A percentile compares a stretch with the other conserved stretches of the same genome.
Evolutionary conservation across 2,113 vertebrate genomes (phyloP).

Genomic region (Craseonycteris thonglongyai): DNA sequence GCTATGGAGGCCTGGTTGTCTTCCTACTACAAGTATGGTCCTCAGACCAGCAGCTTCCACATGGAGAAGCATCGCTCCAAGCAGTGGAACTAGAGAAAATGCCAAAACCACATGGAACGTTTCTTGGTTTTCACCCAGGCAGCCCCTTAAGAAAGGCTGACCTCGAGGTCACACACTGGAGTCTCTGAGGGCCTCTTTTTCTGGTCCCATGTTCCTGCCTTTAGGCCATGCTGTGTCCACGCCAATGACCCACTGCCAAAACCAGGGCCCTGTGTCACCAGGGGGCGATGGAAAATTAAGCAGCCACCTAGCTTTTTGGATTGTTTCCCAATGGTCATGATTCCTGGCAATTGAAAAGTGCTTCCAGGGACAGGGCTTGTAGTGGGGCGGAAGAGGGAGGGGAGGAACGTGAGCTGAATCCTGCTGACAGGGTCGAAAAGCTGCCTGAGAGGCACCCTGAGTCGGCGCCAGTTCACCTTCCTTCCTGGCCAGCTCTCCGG

Average conservation of each 20-base stretch:
- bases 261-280: not conserved
- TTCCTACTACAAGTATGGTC: not conserved
- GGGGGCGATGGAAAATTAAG: not conserved
- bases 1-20: not conserved
- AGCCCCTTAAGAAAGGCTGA: not conserved
- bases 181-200: not conserved
- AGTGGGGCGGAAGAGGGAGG: constrained; percentile 50
- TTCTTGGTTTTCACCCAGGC: not conserved
- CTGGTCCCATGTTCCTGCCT: not conserved
- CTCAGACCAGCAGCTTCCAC: not conserved
- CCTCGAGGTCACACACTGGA: not conserved
- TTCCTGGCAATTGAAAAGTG: constrained; percentile 44
- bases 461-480: constrained; percentile 34
- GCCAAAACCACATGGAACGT: not conserved
- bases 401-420: constrained; percentile 25
- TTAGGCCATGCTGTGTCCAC: not conserved
- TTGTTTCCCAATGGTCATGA: constrained; percentile 40
- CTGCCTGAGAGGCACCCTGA: constrained; percentile 8
- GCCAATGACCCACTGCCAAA: not conserved
- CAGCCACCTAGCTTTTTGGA: constrained; percentile 32
- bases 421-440: constrained; percentile 39
- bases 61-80: not conserved
- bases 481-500: not conserved
- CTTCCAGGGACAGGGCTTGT: constrained; percentile 47
- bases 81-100: not conserved